Percentiles rank a stretch among this genome's conserved stretches.
These are phyloP conservation scores for Pygoscelis adeliae DNA, from an alignment of 2,113 vertebrate species.

Conservation along the genomic window DNA sequence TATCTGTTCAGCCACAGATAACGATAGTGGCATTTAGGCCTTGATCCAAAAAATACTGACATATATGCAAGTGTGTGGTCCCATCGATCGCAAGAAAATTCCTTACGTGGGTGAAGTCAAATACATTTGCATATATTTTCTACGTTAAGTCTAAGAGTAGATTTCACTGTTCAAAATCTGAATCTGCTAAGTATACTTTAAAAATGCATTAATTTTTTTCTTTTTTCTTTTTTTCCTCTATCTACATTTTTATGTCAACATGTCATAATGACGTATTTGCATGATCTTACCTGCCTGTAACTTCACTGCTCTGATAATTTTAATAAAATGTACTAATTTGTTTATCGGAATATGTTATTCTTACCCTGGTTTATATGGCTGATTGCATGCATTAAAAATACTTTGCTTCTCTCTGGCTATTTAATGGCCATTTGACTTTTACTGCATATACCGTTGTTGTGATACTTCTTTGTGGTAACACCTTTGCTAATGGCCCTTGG, in stretches of 20 bases:
- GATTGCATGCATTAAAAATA: background rate
- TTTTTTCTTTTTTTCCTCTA: background rate
- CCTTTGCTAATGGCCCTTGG: conserved; percentile 50
- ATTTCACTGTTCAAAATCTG: conserved; percentile 13
- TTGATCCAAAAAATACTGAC: background rate
- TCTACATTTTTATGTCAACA: background rate
- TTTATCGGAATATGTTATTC: background rate
- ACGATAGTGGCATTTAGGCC: background rate
- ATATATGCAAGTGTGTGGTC: background rate
- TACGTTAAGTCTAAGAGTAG: background rate
- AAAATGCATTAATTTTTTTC: background rate
- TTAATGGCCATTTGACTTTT: background rate
- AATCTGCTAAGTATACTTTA: background rate
- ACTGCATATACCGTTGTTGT: background rate
- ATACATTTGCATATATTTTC: background rate
- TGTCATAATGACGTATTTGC: background rate
- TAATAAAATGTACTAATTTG: background rate
- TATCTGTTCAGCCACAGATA: background rate
- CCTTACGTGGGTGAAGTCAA: background rate
- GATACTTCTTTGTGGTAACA: conserved; percentile 25
- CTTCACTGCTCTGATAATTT: background rate
- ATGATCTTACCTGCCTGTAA: background rate
- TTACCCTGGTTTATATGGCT: background rate
- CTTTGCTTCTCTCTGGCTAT: background rate
- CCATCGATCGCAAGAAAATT: background rate